Conservation (phyloP, 2,888 invertebrate species). For the Athalia circularis region DNA sequence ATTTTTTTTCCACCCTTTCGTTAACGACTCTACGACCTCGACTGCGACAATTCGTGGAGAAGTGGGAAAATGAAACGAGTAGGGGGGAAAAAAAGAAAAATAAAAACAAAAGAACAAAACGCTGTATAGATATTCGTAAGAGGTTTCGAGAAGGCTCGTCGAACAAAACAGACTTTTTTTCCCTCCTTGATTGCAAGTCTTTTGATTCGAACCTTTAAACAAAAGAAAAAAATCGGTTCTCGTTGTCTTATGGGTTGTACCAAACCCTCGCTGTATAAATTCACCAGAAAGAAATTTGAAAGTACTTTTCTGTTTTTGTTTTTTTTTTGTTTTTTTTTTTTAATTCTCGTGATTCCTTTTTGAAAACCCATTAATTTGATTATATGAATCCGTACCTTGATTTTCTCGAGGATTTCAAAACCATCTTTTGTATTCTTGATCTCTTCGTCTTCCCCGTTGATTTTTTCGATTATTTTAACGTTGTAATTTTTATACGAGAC, state of each 20-base stretch:
- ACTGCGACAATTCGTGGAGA: neutral
- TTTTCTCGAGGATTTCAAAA: too few species aligned
- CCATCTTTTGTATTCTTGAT: neutral
- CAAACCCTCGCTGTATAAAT: neutral
- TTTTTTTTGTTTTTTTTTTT: too few species aligned
- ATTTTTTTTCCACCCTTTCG: neutral
- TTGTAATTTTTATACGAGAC: conserved; percentile 63
- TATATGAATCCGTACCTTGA: too few species aligned
- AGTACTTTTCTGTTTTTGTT: too few species aligned
- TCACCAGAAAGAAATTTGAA: neutral
- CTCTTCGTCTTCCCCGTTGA: conserved; percentile 43
- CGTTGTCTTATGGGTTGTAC: neutral
- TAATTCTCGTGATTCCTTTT: too few species aligned
- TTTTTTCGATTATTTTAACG: conserved; percentile 52
- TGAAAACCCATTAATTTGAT: too few species aligned
- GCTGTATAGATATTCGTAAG: conserved; percentile 7
- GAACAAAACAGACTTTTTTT: conserved; percentile 15
- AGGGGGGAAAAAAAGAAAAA: too few species aligned
- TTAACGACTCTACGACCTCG: neutral
- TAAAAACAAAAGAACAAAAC: conserved; percentile 14
- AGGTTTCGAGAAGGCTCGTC: conserved; percentile 4
- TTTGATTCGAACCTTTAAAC: conserved; percentile 24
- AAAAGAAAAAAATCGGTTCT: neutral
- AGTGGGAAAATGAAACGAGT: neutral
- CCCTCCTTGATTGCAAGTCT: conserved; percentile 20